Evolutionary conservation across 2,797 vertebrate species (phyloP).

Genomic region (Etheostoma perlongum): DNA sequence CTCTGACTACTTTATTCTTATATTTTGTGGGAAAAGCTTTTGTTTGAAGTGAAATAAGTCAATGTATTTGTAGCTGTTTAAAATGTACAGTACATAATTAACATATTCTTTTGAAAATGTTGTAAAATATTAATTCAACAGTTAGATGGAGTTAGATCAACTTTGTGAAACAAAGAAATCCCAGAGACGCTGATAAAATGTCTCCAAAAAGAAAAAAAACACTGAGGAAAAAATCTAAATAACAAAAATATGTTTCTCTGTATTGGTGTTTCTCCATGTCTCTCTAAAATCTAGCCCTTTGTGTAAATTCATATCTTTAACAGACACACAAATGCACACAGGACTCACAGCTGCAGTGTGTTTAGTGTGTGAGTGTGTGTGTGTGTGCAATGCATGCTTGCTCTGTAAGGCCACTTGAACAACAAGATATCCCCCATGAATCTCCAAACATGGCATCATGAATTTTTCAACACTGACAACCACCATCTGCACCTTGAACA

Average conservation of each 20-base stretch:
- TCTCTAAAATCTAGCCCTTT: constrained; percentile 20
- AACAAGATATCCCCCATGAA: constrained; percentile 80
- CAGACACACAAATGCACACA: neutral
- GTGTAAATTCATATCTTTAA: constrained; percentile 42
- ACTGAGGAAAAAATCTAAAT: constrained; percentile 30
- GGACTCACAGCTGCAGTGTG: neutral
- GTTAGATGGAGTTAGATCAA: constrained; percentile 28
- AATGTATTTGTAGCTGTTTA: constrained; percentile 7
- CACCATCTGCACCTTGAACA: constrained; percentile 78
- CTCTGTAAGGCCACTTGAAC: constrained; percentile 81
- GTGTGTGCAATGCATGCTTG: constrained; percentile 46
- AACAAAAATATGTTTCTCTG: constrained; percentile 27
- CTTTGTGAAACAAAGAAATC: constrained; percentile 39
- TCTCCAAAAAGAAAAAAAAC: constrained; percentile 14
- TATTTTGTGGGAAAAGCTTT: neutral
- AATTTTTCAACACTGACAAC: constrained; percentile 85
- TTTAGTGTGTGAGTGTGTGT: constrained; percentile 2
- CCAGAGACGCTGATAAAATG: constrained; percentile 16
- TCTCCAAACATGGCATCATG: constrained; percentile 84
- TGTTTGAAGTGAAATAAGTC: constrained; percentile 2
- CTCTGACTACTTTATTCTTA: neutral
- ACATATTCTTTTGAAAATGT: constrained; percentile 19
- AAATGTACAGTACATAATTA: constrained; percentile 3
- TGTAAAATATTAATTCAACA: constrained; percentile 33
- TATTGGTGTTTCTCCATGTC: constrained; percentile 22